Base-by-base conservation (phyloP, 1,140 invertebrate species). In the Drosophila rufa region DNA sequence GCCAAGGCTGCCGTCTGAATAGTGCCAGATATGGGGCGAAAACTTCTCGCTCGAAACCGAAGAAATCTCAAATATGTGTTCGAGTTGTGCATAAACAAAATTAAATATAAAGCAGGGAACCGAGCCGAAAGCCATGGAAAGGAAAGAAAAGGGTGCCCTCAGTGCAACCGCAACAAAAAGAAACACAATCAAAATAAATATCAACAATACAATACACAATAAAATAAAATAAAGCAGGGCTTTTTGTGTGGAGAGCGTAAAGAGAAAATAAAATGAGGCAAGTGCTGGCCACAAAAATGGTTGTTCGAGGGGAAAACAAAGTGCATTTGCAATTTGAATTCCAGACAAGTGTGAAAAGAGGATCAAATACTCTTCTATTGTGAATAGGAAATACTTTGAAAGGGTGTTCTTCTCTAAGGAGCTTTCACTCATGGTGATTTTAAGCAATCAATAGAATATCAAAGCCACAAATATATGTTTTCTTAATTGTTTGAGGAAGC, bases 21-120 rank as follows among this genome's bases (percentile, higher is more conserved):
- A 61, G 71, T 65, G 65, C n/a, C 51, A 36, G 55, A 48, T 45
- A 73, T 14, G 19, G 56, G 45, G 43, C 22, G 25, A 55, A 47
- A 53, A 38, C 53, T 82, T 58, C 55, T 27, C 58, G 67, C 50
- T 30, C 42, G 59, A 61, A 67, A 45, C 68, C 76, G 60, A 81
- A 79, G 75, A 76, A 82, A 87, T 86, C 82, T 87, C 83, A 87
- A 86, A 87, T 71, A 87, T 86, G 77, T 84, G 51, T 71, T 74
- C 79, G 53, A 81, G 67, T 82, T 78, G 50, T 58, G 79, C 69
- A 68, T 73, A 84, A 60, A 81, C 69, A 78, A 75, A 84, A 90
- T 79, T 75, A 75, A 81, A 90, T 89, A 53, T 48, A 74, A 58
- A 33, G 11, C 48, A 42, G 55, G 11, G 3, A 43, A 53, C 50